A percentile compares a stretch with the other conserved stretches of the same genome.
Evolutionary conservation across 2,888 invertebrate genomes (phyloP).

Genomic region (Drosophila greeni): DNA sequence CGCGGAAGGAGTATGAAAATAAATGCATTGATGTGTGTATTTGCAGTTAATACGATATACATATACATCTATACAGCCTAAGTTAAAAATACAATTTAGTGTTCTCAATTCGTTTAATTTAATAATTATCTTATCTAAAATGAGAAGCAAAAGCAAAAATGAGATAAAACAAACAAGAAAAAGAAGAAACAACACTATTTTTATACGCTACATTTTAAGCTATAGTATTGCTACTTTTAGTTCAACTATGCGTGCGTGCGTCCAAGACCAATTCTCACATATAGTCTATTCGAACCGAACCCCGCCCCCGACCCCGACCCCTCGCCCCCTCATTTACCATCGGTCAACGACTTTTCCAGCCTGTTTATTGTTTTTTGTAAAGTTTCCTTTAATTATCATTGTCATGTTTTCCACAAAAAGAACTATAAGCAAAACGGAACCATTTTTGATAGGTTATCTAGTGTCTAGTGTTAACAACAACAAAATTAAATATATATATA

Average conservation of each 20-base stretch:
- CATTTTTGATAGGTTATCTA: slow-evolving; percentile 59
- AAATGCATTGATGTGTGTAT: slow-evolving; percentile 40
- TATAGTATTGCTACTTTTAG: slow-evolving; percentile 69
- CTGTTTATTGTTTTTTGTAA: slow-evolving; percentile 26
- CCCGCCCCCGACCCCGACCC: neutral
- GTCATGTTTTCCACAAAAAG: slow-evolving; percentile 28
- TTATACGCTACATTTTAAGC: slow-evolving; percentile 69
- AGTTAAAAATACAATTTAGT: slow-evolving; percentile 54
- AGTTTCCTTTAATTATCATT: slow-evolving; percentile 19
- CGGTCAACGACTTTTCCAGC: slow-evolving; percentile 26
- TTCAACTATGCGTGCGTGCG: slow-evolving; percentile 66
- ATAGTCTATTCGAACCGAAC: slow-evolving; percentile 21
- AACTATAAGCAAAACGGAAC: slow-evolving; percentile 43
- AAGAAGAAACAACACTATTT: slow-evolving; percentile 53
- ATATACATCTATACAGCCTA: slow-evolving; percentile 50
- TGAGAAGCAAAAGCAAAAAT: slow-evolving; percentile 22
- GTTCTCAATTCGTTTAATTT: slow-evolving; percentile 62
- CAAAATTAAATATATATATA: slow-evolving; percentile 4
- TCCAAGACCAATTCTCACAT: slow-evolving; percentile 58
- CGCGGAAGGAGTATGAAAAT: slow-evolving; percentile 28
- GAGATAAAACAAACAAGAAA: slow-evolving; percentile 14
- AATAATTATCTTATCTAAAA: slow-evolving; percentile 42
- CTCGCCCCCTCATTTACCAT: slow-evolving; percentile 11
- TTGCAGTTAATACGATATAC: slow-evolving; percentile 35
- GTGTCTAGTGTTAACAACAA: slow-evolving; percentile 60